These are phyloP conservation scores for Galerucella nymphaeae DNA, from an alignment of 2,888 invertebrate genomes.

Conservation along the genomic window DNA sequence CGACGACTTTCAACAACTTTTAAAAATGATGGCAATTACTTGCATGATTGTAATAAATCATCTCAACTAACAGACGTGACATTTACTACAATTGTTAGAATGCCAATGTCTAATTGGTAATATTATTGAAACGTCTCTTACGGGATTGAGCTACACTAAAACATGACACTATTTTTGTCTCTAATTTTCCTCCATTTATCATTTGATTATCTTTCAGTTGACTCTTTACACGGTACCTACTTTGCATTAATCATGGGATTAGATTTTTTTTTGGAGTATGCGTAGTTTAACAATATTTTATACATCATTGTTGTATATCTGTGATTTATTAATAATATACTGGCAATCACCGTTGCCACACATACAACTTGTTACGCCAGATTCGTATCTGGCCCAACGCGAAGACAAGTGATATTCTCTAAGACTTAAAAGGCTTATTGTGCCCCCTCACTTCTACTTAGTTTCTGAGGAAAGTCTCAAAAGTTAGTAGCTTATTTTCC, in stretches of 20 bases:
- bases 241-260: constrained; percentile 45
- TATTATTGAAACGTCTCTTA: constrained; percentile 33
- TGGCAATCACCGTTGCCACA: constrained; percentile 42
- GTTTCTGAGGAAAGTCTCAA: too few species aligned
- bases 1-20: constrained; percentile 11
- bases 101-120: constrained; percentile 32
- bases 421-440: too few species aligned
- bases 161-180: constrained; percentile 32
- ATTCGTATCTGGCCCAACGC: background rate
- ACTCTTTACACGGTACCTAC: constrained; percentile 21
- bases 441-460: too few species aligned
- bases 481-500: too few species aligned
- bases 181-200: constrained; percentile 34
- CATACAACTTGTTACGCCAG: constrained; percentile 24
- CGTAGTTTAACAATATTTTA: constrained; percentile 42
- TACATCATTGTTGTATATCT: constrained; percentile 39
- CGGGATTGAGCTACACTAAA: constrained; percentile 19
- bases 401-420: background rate
- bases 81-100: constrained; percentile 22
- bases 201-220: constrained; percentile 31
- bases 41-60: background rate
- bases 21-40: constrained; percentile 4
- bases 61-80: background rate
- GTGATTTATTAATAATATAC: constrained; percentile 44
- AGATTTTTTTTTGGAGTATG: constrained; percentile 37